phyloP scores from a whole-genome alignment of 2,113 vertebrate species.

The Phoxinus phoxinus region DNA sequence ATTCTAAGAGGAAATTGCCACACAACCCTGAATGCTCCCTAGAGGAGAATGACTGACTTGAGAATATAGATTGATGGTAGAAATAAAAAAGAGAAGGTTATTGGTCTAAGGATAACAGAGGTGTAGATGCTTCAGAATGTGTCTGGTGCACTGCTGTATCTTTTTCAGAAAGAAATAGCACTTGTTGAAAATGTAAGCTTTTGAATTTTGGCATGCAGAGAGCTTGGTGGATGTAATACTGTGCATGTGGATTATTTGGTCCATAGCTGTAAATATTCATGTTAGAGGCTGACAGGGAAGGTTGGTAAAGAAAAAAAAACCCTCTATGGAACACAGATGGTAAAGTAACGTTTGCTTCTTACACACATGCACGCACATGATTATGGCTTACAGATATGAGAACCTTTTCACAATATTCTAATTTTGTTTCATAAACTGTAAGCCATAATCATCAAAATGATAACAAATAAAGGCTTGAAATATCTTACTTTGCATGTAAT shows the following conservation, averaged over 20 bases:
- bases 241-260: not conserved
- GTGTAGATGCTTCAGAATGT: conserved; percentile 6
- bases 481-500: no score
- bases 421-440: no score
- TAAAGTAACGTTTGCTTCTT: not conserved
- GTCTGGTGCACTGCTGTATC: not conserved
- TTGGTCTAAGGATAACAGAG: conserved; percentile 40
- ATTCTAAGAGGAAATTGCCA: conserved; percentile 38
- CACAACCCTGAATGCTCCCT: conserved; percentile 38
- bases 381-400: no score
- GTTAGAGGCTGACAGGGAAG: not conserved
- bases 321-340: not conserved
- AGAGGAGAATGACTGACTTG: conserved; percentile 40
- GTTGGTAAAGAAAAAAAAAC: not conserved
- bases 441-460: no score
- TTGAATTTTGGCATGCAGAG: not conserved
- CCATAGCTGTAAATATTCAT: not conserved
- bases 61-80: conserved; percentile 54
- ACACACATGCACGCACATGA: not conserved
- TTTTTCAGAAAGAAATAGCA: conserved; percentile 1
- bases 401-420: no score
- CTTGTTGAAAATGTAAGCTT: conserved; percentile 7
- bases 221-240: not conserved
- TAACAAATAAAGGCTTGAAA: no score
- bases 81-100: conserved; percentile 44